Base-by-base conservation (phyloP, 2,888 invertebrate genomes). In the Oligia fasciuncula region DNA sequence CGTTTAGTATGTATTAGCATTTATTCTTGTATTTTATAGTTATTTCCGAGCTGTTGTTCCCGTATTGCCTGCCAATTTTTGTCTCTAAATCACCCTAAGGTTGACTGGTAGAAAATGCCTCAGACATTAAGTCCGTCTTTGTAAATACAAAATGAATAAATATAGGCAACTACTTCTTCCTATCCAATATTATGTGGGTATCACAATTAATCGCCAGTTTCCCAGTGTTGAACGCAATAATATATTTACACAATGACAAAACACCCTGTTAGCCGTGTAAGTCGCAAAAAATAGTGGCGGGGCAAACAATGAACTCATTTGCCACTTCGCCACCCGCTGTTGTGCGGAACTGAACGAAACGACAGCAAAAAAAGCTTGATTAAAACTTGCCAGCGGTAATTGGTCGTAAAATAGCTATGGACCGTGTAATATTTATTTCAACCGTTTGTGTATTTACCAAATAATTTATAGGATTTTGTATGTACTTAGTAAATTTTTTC, bases 291-390 rank as follows among this genome's bases (percentile, higher is more conserved):
- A 90, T 83, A 80, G 78, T 71, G 74, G 76, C 70, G 66, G 83
- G 75, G 88, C 89, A 91, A 93, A 93, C 93, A 94, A 93, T 92
- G 91, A 91, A 92, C 92, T 93, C 93, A 93, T 94, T 94, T 92
- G 89, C 91, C 90, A 87, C 87, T 88, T 88, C 86, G 80, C 90
- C 88, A 84, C 91, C 89, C 91, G 88, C 89, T 87, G 90, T 83
- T 88, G 76, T 82, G 77, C 77, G 87, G 89, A 71, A 90, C 88
- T 86, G 76, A 80, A 79, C 75, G 86, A 89, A 89, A 90, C 88
- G 88, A 91, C 91, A 91, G 88, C 87, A 89, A 91, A 87, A 90
- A 86, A 89, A 77, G 80, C 77, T 79, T 76, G 86, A 91, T 92
- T 91, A 91, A 92, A 91, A 89, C 85, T 78, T 76, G 73, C 77